phyloP scores from a whole-genome alignment of 2,888 invertebrate species.

The Drosophila greeni region DNA sequence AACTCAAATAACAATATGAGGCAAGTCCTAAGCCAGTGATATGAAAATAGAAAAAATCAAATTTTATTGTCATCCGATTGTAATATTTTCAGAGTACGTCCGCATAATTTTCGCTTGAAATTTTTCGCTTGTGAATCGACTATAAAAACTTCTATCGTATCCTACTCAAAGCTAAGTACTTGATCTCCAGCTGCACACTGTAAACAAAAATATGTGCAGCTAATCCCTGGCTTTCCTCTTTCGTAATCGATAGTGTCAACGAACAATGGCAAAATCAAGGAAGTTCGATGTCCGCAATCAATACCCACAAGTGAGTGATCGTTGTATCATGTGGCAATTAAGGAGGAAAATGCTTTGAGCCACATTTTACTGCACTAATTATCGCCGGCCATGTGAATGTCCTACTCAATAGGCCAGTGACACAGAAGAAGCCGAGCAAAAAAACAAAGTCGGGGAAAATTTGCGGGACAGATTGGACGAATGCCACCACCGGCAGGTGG shows the following conservation, averaged over 20 bases:
- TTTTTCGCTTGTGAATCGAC: too few species aligned
- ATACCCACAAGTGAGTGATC: conserved; percentile 13
- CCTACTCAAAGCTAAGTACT: neutral
- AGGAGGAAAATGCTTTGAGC: conserved; percentile 35
- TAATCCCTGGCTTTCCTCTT: neutral
- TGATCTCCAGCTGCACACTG: neutral
- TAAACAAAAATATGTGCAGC: neutral
- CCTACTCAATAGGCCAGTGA: conserved; percentile 63
- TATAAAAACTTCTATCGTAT: neutral
- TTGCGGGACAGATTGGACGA: conserved; percentile 13
- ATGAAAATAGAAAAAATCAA: neutral
- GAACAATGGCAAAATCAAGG: conserved; percentile 37
- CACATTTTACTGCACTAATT: conserved; percentile 52
- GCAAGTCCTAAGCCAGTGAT: neutral
- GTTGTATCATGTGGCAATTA: conserved; percentile 30
- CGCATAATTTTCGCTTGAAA: too few species aligned
- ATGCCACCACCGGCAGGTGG: conserved; percentile 25
- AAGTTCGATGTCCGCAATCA: conserved; percentile 38
- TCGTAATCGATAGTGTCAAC: neutral
- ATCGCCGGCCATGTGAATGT: conserved; percentile 59
- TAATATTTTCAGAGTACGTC: neutral
- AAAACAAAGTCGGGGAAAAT: conserved; percentile 27
- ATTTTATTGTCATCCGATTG: neutral
- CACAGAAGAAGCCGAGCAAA: conserved; percentile 36
- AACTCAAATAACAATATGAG: neutral